Base-by-base conservation (phyloP, 2,888 invertebrate species). In the Norana najaformis region DNA sequence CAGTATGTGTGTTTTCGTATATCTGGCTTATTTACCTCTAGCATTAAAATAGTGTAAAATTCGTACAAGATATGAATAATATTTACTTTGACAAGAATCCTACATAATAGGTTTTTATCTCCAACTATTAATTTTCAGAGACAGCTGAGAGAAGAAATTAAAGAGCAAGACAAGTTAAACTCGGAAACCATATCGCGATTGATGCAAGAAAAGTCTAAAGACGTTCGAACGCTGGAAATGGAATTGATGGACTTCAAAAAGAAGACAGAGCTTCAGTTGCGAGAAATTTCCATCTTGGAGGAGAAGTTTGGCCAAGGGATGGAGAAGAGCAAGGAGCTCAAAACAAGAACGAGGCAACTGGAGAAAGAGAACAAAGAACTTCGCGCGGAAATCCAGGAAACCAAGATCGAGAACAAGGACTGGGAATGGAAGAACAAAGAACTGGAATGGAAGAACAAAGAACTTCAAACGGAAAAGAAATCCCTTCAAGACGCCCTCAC, bases 351-450 rank as follows among this genome's bases (percentile, higher is more conserved):
- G 35, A 85, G 35, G 8, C 36, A 35, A 18, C 35, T 37, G 85
- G 85, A 85, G 23, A 85, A 85, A 85, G 85, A 85, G 85, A 85
- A 85, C 85, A 85, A 85, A 85, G 85, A 85, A 85, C 85, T 85
- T 23, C 36, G 85, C 35, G 1, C 35, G 37, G 85, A 88, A 39
- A 37, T 30, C 20, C 39, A 88, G 39, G 47, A 88, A 37, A 88
- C n/a, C 5, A 88, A 88, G 39, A 37, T 41, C 23, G 34, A 39
- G 38, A 39, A 38, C 34, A 88, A 88, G 37, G 38, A 38, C 23
- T 37, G 88, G 38, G 38, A 38, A n/a, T 37, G 88, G 38, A 88
- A 35, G 38, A 38, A 88, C 36, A 38, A 88, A 35, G 88, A 88
- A 88, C 41, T 41, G 30, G 88, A 88, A 39, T 41, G 47, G 88